Base-by-base conservation (phyloP, 2,113 vertebrate genomes). In the Hydrochoerus hydrochaeris region DNA sequence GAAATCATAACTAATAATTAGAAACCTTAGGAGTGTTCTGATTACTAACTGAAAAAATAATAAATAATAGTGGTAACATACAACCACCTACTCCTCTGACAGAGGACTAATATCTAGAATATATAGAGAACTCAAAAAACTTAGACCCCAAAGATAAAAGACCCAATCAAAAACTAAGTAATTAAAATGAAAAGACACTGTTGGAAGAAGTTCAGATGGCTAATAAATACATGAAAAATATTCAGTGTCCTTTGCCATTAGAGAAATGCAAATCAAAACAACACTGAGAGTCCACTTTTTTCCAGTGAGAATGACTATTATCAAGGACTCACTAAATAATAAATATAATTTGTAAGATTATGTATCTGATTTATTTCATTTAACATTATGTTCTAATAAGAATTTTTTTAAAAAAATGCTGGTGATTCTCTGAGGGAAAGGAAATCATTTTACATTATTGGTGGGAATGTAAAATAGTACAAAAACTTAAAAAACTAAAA, bases 51-150 rank as follows among this genome's bases (percentile, higher is more conserved):
- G 49, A 52, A 52, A 52, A 52, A 96, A 93, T 57, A 84, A 35
- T 46, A 58, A 87, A 26, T 88, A 90, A 81, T 30, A 38, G 5
- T 52, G 44, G 71, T 96, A 96, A 78, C 9, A 28, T 92, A 84
- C 1, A 91, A 46, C 67, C 35, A 71, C 35, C 69, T 24, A 73
- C n/a, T 73, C 67, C 26, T 69, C 69, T 73, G 69, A 41, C 69
- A 52, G 7, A 52, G 7, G 49, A 52, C 49, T 52, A 52, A 52
- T 11, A 11, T 52, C 49, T 52, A 9, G 49, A 52, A 52, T 52
- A 52, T 52, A 52, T 52, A 52, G 11, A 52, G 49, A 52, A 52
- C 49, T 11, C 8, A 52, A 52, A 52, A 52, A 52, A 52, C 8
- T 11, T 52, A 52, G 49, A 52, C 49, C 49, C 49, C 49, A 52